phyloP scores from a whole-genome alignment of 1,140 invertebrate species.

The Theocolax elegans region DNA sequence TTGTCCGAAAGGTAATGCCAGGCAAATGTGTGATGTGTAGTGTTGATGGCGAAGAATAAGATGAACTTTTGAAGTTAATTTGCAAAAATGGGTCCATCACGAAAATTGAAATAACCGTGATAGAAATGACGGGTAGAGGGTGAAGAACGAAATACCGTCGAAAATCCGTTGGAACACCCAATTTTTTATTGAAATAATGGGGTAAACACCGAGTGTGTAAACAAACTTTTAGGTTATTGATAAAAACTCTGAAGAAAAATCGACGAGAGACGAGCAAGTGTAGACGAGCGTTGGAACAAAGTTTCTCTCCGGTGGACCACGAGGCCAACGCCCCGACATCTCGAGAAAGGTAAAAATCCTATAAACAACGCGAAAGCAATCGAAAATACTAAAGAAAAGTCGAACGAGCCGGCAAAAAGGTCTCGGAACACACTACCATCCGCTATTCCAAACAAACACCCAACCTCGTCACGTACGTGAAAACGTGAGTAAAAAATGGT shows the following conservation, averaged over 20 bases:
- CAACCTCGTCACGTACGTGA: slow-evolving; percentile 32
- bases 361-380: too few species aligned
- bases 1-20: too few species aligned
- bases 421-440: slow-evolving; percentile 53
- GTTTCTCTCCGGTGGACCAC: slow-evolving; percentile 44
- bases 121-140: too few species aligned
- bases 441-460: slow-evolving; percentile 63
- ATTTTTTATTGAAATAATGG: slow-evolving; percentile 71
- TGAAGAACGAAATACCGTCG: too few species aligned
- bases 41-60: too few species aligned
- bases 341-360: too few species aligned
- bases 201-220: slow-evolving; percentile 72
- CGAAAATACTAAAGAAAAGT: too few species aligned
- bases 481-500: slow-evolving; percentile 44
- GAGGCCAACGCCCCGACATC: slow-evolving; percentile 58
- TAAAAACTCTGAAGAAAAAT: slow-evolving; percentile 51
- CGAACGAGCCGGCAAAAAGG: slow-evolving; percentile 44
- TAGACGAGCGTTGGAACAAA: slow-evolving; percentile 38
- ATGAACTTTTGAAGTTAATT: too few species aligned
- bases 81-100: slow-evolving; percentile 79
- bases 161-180: slow-evolving; percentile 69
- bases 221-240: slow-evolving; percentile 70
- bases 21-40: too few species aligned
- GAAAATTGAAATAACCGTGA: slow-evolving; percentile 70
- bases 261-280: slow-evolving; percentile 50